Evolutionary conservation across 2,888 invertebrate genomes (phyloP), one percentile per base, ranked within the genome.

Genomic region (Agonum fuliginosum): DNA sequence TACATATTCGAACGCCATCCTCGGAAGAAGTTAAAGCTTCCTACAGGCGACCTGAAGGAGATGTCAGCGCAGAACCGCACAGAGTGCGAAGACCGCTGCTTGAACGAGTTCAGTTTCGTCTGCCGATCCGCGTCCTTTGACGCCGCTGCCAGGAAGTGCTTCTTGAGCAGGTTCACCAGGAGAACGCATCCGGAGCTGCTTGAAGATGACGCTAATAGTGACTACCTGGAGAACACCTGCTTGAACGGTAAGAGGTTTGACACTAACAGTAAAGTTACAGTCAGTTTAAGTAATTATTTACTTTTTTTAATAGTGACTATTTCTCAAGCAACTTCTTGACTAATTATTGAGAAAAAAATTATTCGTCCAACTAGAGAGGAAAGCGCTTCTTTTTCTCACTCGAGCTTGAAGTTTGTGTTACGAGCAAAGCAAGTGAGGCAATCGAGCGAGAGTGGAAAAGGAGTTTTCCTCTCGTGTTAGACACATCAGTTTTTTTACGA

Each of bases 221-320:
- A 97, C 85, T 97, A 97, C 86, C 88, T 97, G 83, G 97, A 97
- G 88, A 97, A 97, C 84, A 95, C 96, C 62, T 97, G 97, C 85
- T 87, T 97, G 8, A 95, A 94, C 84, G 94, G 96, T 96, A 89
- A 86, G 83, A n/a, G n/a, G n/a, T n/a, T n/a, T n/a, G n/a, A n/a
- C n/a, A n/a, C n/a, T n/a, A n/a, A n/a, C n/a, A n/a, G n/a, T n/a
- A n/a, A n/a, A n/a, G n/a, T n/a, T n/a, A n/a, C n/a, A n/a, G n/a
- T n/a, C n/a, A n/a, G n/a, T n/a, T n/a, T n/a, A n/a, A n/a, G n/a
- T n/a, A n/a, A n/a, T n/a, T n/a, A n/a, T n/a, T n/a, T n/a, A n/a
- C n/a, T n/a, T n/a, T n/a, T n/a, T n/a, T n/a, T n/a, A n/a, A n/a
- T n/a, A n/a, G n/a, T n/a, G n/a, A n/a, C n/a, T n/a, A n/a, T n/a